Evolutionary conservation across 2,888 invertebrate species (phyloP).

Genomic region (Chrysomela aeneicollis): DNA sequence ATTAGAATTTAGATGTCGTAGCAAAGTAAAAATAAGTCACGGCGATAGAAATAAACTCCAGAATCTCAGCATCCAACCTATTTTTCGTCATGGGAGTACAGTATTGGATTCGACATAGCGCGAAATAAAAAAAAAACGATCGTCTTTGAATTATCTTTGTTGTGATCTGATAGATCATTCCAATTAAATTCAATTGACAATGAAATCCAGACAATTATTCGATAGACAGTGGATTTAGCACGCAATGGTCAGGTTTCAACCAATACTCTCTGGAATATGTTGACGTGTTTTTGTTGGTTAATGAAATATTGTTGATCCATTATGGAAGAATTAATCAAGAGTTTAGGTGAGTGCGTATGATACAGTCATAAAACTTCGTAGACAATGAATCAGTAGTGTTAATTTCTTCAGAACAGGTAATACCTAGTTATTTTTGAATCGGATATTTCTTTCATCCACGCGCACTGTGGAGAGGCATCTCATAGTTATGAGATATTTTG

Average conservation of each 20-base stretch:
- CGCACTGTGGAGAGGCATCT: too few species aligned
- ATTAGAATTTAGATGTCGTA: neutral
- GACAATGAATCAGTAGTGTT: too few species aligned
- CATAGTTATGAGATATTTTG: too few species aligned
- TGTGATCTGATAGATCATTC: neutral
- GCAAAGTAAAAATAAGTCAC: neutral
- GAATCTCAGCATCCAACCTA: neutral
- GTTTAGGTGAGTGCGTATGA: slow-evolving; percentile 23
- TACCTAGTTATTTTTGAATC: too few species aligned
- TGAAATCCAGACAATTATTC: slow-evolving; percentile 22
- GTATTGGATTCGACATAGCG: neutral
- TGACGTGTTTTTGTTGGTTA: neutral
- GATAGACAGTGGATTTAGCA: slow-evolving; percentile 7
- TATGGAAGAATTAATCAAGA: slow-evolving; percentile 32
- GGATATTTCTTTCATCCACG: too few species aligned
- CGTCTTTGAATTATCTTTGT: neutral
- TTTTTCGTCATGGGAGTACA: neutral
- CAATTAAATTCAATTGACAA: slow-evolving; percentile 34
- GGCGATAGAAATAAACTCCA: neutral
- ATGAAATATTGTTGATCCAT: neutral
- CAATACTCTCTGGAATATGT: neutral
- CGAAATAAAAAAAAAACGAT: neutral
- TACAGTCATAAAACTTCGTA: too few species aligned
- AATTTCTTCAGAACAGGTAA: too few species aligned
- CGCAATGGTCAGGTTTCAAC: slow-evolving; percentile 1